Conservation (phyloP, 2,797 vertebrate genomes). For the Molothrus ater region DNA sequence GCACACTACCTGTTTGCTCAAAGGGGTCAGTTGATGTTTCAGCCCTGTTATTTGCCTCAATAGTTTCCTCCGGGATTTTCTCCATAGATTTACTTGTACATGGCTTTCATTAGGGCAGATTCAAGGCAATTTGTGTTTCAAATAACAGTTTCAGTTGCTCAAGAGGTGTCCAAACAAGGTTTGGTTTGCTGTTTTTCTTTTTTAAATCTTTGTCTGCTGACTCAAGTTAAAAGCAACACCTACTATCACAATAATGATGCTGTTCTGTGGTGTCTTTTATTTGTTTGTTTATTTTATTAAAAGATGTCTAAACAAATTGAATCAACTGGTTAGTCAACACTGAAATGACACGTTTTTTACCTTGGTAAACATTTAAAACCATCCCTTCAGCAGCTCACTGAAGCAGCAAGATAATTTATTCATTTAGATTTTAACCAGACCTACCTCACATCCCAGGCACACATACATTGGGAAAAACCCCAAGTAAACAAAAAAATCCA, state of each 20-base stretch:
- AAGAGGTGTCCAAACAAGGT: background rate
- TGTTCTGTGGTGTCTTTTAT: background rate
- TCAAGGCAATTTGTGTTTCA: background rate
- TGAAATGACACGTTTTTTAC: constrained; percentile 28
- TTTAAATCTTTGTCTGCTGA: background rate
- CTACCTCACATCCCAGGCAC: background rate
- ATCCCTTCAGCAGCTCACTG: background rate
- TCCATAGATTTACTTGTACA: accelerated
- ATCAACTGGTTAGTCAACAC: background rate
- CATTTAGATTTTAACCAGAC: constrained; percentile 27
- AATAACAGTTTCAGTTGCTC: background rate
- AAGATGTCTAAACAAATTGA: constrained; percentile 3
- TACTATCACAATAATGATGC: background rate
- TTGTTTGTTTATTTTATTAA: background rate
- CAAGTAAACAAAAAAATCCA: background rate
- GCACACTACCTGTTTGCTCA: background rate
- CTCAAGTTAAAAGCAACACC: background rate
- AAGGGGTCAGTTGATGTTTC: background rate
- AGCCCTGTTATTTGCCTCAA: background rate
- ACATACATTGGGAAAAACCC: background rate
- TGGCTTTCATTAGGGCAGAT: background rate
- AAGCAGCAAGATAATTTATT: constrained; percentile 31
- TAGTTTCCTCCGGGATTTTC: background rate
- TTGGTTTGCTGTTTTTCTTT: background rate
- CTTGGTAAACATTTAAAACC: background rate